Evolutionary conservation across 2,113 vertebrate genomes (phyloP).

Genomic region (Corythornis madagascariensis): DNA sequence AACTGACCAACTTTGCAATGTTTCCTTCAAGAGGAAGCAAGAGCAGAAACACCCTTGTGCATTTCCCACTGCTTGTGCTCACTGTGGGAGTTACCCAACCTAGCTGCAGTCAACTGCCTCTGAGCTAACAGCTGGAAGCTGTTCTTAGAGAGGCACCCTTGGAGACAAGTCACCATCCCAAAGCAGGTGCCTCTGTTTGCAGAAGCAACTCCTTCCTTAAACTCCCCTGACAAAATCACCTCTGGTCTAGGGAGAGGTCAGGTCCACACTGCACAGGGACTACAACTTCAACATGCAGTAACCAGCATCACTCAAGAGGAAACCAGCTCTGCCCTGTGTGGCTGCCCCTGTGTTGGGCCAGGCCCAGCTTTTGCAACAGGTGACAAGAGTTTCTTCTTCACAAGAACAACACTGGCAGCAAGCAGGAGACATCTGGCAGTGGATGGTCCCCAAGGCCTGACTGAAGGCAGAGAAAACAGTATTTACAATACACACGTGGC

Average conservation of each 20-base stretch:
- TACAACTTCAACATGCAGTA: neutral
- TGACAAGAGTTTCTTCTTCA: neutral
- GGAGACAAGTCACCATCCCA: neutral
- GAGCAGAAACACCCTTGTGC: neutral
- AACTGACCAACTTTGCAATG: neutral
- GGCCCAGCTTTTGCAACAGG: neutral
- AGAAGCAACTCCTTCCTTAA: neutral
- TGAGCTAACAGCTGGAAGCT: neutral
- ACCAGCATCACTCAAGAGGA: neutral
- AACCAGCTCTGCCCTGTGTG: accelerated
- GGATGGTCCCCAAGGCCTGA: neutral
- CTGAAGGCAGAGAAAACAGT: neutral
- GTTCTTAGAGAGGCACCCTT: neutral
- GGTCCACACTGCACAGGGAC: neutral
- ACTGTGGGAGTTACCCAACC: neutral
- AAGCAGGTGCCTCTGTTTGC: neutral
- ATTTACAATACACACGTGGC: neutral
- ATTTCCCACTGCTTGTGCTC: neutral
- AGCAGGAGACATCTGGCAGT: neutral
- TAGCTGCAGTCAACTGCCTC: neutral
- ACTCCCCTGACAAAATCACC: neutral
- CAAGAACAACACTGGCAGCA: neutral
- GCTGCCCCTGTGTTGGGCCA: neutral
- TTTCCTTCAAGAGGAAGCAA: neutral
- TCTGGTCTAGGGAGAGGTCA: neutral